phyloP scores from a whole-genome alignment of 2,113 vertebrate genomes.

The Carassius carassius region DNA sequence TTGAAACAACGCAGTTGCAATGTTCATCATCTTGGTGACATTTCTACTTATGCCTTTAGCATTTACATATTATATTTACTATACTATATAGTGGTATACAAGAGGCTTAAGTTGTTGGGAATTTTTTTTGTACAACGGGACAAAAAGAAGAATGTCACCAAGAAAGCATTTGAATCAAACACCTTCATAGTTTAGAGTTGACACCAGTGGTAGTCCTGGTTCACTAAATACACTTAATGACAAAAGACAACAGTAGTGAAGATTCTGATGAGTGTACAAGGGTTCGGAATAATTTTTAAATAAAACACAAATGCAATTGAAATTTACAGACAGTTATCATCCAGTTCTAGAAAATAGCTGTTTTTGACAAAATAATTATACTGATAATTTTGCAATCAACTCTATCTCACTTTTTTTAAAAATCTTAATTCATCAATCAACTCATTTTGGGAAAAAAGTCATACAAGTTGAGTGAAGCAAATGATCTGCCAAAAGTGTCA shows the following conservation, averaged over 20 bases:
- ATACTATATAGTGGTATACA: background rate
- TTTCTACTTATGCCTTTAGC: constrained; percentile 2
- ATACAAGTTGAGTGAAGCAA: background rate
- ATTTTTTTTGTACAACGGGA: background rate
- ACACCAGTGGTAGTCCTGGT: background rate
- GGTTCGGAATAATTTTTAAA: background rate
- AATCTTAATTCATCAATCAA: no score
- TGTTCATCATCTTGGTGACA: constrained; percentile 29
- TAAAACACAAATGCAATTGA: background rate
- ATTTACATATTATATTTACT: background rate
- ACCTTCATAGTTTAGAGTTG: background rate
- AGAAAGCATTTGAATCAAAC: background rate
- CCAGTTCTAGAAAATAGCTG: background rate
- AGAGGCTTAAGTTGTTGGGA: background rate
- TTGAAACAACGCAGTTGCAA: constrained; percentile 28
- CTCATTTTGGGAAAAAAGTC: background rate
- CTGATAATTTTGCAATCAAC: background rate
- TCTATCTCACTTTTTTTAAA: background rate
- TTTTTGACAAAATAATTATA: background rate
- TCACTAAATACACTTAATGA: background rate
- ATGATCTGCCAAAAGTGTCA: background rate
- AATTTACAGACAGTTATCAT: background rate
- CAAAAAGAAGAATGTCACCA: background rate
- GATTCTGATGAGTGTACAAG: background rate
- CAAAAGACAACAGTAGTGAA: background rate